phyloP scores from a whole-genome alignment of 2,888 invertebrate genomes.

The Gymnosoma rotundatum region DNA sequence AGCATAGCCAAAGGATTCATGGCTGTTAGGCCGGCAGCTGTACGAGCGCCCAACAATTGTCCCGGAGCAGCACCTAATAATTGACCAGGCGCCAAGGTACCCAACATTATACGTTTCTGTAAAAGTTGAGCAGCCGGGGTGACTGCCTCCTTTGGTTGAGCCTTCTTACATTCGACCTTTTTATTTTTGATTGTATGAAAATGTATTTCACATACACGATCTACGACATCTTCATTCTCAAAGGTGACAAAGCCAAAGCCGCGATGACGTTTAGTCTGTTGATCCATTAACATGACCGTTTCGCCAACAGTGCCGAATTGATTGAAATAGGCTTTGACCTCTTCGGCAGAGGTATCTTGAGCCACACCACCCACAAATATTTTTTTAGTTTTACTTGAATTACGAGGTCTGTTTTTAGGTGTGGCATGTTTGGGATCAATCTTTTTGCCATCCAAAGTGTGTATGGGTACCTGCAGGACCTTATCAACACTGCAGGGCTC shows the following conservation, averaged over 20 bases:
- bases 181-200: conserved; percentile 96
- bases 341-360: conserved; percentile 95
- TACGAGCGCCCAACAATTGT: conserved; percentile 82
- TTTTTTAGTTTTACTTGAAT: conserved; percentile 94
- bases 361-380: conserved; percentile 96
- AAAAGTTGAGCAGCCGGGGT: conserved; percentile 87
- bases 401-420: conserved; percentile 93
- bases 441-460: conserved; percentile 95
- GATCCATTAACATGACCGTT: conserved; percentile 96
- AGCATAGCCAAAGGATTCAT: conserved; percentile 84
- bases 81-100: conserved; percentile 83
- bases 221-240: conserved; percentile 95
- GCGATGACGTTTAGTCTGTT: conserved; percentile 94
- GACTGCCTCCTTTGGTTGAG: conserved; percentile 95
- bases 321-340: conserved; percentile 94
- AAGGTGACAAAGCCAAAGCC: conserved; percentile 96
- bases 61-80: conserved; percentile 86
- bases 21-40: conserved; percentile 81
- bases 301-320: conserved; percentile 95
- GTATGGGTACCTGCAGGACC: conserved; percentile 94
- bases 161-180: conserved; percentile 95
- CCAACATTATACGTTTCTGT: conserved; percentile 87
- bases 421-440: conserved; percentile 97
- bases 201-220: conserved; percentile 96
- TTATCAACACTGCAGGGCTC: conserved; percentile 95